These are phyloP conservation scores for Corella eumyota DNA, from an alignment of 23 tunicate genomes.

Conservation along the genomic window DNA sequence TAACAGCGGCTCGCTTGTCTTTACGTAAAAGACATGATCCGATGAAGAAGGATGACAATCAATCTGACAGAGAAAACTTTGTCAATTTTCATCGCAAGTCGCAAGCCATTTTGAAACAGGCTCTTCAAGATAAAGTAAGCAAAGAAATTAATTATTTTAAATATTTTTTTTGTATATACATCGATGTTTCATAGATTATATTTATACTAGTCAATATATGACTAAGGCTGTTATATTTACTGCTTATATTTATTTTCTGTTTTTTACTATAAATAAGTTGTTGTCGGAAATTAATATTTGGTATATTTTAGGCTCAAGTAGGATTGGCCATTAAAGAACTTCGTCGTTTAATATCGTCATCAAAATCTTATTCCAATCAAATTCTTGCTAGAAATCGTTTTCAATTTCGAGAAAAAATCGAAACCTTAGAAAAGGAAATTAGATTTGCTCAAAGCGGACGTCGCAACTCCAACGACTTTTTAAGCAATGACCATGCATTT, in stretches of 20 bases:
- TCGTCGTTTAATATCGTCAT: constrained; percentile 19
- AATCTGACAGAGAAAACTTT: constrained; percentile 21
- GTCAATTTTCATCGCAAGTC: constrained; percentile 20
- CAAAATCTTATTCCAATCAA: constrained; percentile 10
- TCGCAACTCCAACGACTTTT: constrained; percentile 1
- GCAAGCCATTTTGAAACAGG: constrained; percentile 16
- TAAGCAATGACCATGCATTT: constrained; percentile 8
- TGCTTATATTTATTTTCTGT: too few relatives aligned
- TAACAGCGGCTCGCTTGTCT: constrained; percentile 45
- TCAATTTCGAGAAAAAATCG: constrained; percentile 51
- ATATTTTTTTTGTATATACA: too few relatives aligned
- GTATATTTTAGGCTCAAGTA: too few relatives aligned
- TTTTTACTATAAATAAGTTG: too few relatives aligned
- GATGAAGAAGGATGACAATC: constrained; percentile 3
- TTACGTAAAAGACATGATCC: constrained; percentile 18
- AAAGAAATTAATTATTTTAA: too few relatives aligned
- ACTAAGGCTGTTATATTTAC: too few relatives aligned
- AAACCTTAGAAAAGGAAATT: constrained; percentile 38
- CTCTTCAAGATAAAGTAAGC: constrained; percentile 34
- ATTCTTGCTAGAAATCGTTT: constrained; percentile 30
- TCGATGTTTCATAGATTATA: too few relatives aligned
- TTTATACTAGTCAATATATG: too few relatives aligned
- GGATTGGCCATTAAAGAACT: constrained; percentile 34
- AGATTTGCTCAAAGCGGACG: not conserved
- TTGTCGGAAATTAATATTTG: too few relatives aligned